Percentiles rank a stretch among this genome's conserved stretches.
Conservation (phyloP, 2,888 invertebrate genomes). For the Pharmacophagus antenor region DNA sequence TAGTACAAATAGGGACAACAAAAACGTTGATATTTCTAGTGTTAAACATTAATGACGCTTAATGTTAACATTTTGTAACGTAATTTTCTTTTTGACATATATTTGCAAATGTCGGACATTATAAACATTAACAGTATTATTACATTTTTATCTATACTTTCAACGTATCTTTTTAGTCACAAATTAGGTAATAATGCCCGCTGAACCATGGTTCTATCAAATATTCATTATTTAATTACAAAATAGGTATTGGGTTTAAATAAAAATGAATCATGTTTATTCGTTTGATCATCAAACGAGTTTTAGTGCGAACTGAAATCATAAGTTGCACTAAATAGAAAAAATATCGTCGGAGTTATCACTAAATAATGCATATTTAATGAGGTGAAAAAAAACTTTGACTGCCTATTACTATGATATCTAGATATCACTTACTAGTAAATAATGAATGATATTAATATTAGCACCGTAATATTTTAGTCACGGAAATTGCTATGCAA, state of each 20-base stretch:
- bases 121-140: neutral
- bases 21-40: no score
- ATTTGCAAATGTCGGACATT: neutral
- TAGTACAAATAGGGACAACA: no score
- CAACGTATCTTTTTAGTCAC: neutral
- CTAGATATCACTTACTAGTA: neutral
- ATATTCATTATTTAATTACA: no score
- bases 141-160: neutral
- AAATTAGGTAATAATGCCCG: no score
- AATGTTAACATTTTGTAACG: neutral
- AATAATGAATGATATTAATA: neutral
- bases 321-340: no score
- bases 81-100: neutral
- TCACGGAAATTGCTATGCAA: conserved; percentile 15
- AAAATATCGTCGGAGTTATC: no score
- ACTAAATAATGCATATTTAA: no score
- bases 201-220: no score
- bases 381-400: neutral
- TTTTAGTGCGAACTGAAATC: no score
- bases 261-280: no score
- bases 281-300: no score
- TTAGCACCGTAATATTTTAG: conserved; percentile 1
- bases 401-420: neutral
- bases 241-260: no score
- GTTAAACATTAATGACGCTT: neutral